These are phyloP conservation scores for Myotis planiceps DNA, from an alignment of 2,797 vertebrate genomes.

Conservation along the genomic window DNA sequence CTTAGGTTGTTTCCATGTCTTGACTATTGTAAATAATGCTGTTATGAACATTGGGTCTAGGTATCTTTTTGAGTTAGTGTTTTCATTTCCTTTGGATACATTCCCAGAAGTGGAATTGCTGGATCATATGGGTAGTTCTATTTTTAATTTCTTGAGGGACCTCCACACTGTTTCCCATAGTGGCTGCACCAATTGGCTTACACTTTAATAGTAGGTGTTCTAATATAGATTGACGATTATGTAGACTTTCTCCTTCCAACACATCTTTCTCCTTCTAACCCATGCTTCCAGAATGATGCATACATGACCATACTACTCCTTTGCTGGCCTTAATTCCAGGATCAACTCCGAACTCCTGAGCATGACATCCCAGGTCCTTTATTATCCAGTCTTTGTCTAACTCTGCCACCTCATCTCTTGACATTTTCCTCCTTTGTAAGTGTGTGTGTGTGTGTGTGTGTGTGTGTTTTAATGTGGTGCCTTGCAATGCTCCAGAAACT, in stretches of 20 bases:
- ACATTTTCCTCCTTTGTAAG: not conserved
- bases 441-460: too few species aligned
- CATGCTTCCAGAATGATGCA: not conserved
- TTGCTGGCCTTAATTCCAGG: not conserved
- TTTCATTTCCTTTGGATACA: not conserved
- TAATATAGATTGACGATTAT: not conserved
- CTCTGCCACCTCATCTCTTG: not conserved
- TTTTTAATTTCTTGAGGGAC: not conserved
- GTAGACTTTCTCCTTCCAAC: not conserved
- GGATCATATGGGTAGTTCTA: not conserved
- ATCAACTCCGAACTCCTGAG: not conserved
- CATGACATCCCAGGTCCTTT: not conserved
- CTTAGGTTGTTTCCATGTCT: not conserved
- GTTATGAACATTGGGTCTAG: not conserved
- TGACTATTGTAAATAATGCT: not conserved
- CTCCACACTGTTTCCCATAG: not conserved
- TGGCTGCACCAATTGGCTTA: not conserved
- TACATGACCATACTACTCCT: not conserved
- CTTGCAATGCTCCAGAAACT: not conserved
- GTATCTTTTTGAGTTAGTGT: not conserved
- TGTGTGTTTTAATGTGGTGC: not conserved
- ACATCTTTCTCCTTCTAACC: not conserved
- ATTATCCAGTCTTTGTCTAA: not conserved
- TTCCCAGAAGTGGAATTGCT: not conserved
- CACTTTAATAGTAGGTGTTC: not conserved